Evolutionary conservation across 2,888 invertebrate genomes (phyloP), one percentile per base, ranked within the genome.

Genomic region (Cephus rjabovi): DNA sequence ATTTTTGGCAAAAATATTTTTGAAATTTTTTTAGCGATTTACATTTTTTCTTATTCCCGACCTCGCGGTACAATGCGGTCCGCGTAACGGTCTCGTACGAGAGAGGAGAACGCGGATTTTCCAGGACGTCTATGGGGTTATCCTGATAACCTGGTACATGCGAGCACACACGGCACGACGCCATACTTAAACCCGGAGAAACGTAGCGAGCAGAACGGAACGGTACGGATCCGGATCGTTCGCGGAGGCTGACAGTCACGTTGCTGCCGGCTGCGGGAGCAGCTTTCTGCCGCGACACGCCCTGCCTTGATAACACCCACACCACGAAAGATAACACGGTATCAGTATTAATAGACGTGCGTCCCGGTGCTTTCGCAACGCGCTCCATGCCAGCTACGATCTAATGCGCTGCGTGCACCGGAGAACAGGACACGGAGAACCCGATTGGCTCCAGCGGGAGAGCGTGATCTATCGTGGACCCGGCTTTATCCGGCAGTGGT

Each of bases 291-390:
- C 81, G 86, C 88, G 91, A 89, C 91, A 91, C 91, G 90, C 91
- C 91, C 91, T 90, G 89, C 84, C 86, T 88, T 89, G 91, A 91
- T 91, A 91, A 91, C 91, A 91, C 91, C 91, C 90, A 91, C 91
- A 91, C 91, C 87, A 87, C 33, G 84, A 84, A 83, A 87, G 89
- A 88, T 89, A 89, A 89, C 85, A 84, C 85, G 83, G 79, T 69
- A 81, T 80, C 81, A 68, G 86, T 86, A 88, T 89, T 90, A 89
- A 89, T 90, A 88, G 89, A 89, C 89, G 89, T 89, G 88, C 89
- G 89, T 89, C 89, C 85, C 86, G 87, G 69, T 69, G 81, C 81
- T 85, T 85, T 84, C 81, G 84, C 83, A 84, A 85, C 82, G 73
- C 79, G 68, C 79, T 71, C 33, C 31, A 34, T 71, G 71, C 71